These are phyloP conservation scores for Lates japonicus DNA, from an alignment of 2,797 vertebrate genomes.

Conservation along the genomic window DNA sequence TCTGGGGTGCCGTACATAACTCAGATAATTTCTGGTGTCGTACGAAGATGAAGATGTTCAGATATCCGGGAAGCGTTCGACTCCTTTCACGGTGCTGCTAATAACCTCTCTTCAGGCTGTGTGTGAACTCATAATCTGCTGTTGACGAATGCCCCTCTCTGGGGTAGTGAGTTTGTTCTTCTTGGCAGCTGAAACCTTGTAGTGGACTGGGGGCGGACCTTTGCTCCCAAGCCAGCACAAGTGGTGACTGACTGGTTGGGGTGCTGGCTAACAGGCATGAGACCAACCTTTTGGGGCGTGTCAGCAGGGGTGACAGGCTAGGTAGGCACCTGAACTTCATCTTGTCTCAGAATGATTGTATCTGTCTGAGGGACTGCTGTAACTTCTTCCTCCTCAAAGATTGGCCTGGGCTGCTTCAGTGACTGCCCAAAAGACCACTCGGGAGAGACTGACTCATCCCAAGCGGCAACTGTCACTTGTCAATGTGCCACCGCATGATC, in stretches of 20 bases:
- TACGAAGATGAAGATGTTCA: too few relatives aligned
- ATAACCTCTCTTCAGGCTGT: too few relatives aligned
- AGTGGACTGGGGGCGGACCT: neutral
- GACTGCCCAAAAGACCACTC: conserved; percentile 30
- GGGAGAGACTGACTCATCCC: conserved; percentile 26
- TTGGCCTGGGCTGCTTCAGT: conserved; percentile 33
- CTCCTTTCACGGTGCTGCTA: too few relatives aligned
- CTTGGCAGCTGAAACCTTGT: conserved; percentile 43
- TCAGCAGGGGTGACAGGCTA: conserved; percentile 21
- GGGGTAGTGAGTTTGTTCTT: conserved; percentile 24
- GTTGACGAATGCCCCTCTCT: too few relatives aligned
- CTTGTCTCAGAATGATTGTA: conserved; percentile 23
- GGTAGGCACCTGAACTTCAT: conserved; percentile 19
- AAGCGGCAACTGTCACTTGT: too few relatives aligned
- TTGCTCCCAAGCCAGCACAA: conserved; percentile 39
- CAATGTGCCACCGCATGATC: too few relatives aligned
- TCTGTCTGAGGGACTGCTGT: conserved; percentile 4
- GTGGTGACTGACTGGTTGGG: conserved; percentile 33
- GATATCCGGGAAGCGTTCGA: too few relatives aligned
- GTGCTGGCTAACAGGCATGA: conserved; percentile 47
- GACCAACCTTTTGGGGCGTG: conserved; percentile 31
- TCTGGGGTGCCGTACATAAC: too few relatives aligned
- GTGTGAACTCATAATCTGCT: too few relatives aligned
- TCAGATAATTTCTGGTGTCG: too few relatives aligned
- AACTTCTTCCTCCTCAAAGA: conserved; percentile 15